Base-by-base conservation (phyloP, 2,113 vertebrate genomes). In the Equus quagga region DNA sequence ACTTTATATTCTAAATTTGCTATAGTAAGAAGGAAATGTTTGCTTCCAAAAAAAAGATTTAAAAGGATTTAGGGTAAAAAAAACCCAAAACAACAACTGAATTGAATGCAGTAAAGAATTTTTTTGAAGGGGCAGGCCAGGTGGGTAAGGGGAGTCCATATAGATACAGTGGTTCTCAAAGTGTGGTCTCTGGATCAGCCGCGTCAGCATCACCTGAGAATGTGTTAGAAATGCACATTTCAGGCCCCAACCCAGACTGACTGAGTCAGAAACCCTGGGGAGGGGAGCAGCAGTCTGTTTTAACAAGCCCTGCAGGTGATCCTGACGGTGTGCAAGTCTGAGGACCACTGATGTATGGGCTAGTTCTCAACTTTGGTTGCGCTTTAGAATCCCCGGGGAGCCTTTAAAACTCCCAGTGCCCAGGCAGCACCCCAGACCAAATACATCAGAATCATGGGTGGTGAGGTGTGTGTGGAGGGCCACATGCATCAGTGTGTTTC, bases 41-140 rank as follows among this genome's bases (percentile, higher is more conserved):
- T 89, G 17, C 64, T 92, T 94, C 75, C 46, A 70, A 56, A 87
- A 70, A 95, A 80, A 46, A 18, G 26, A 51, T 49, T 94, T 80
- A 73, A 76, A 87, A 90, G 49, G 58, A 79, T 69, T 82, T 5
- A 18, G 51, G 17, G 6, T 73, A 17, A 28, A 70, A 51, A 23
- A 28, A 60, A 13, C 3, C 3, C 36, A 41, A 41, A 41, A 41
- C 36, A 41, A 41, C 36, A 85, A 60, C 36, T 1, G 28, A 36
- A 81, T 26, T 24, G 15, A 67, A 76, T 90, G 95, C 18, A 82
- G 36, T 69, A 2, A 85, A 49, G 6, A 31, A 46, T 6, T 15
- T 6, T 65, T 67, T 56, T 73, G 24, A 84, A 58, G 44, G 23
- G 10, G 19, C 15, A 31, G n/a, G 33, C 31, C 33, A 70, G 56